Conservation (phyloP, 2,888 invertebrate species). For the Pterostichus madidus region DNA sequence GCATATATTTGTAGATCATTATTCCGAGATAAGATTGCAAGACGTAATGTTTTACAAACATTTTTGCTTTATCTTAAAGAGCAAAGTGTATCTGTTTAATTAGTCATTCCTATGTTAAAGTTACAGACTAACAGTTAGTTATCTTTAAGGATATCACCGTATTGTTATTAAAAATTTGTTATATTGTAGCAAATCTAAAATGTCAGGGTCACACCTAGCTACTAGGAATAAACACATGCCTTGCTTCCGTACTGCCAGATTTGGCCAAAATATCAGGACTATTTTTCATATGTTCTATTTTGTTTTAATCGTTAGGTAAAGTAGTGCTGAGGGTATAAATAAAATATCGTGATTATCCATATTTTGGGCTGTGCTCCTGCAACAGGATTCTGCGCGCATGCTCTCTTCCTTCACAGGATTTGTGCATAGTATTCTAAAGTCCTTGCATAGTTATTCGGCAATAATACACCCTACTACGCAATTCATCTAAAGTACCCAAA, state of each 20-base stretch:
- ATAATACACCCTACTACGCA: background rate
- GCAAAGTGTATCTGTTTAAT: conserved; percentile 34
- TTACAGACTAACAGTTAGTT: too few species aligned
- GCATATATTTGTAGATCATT: background rate
- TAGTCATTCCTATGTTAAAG: background rate
- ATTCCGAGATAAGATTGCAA: conserved; percentile 10
- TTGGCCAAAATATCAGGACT: background rate
- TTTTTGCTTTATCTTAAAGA: conserved; percentile 16
- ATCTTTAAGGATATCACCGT: background rate
- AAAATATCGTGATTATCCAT: conserved; percentile 18
- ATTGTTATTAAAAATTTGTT: background rate
- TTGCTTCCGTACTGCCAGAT: background rate
- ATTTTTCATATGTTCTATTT: background rate
- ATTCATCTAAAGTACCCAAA: background rate
- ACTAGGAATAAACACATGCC: background rate
- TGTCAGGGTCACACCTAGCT: conserved; percentile 10
- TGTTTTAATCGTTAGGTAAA: background rate
- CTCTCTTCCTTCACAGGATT: conserved; percentile 14
- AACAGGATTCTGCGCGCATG: conserved; percentile 19
- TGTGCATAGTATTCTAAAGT: conserved; percentile 1
- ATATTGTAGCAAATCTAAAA: background rate
- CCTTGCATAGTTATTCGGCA: background rate
- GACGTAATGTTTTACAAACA: background rate
- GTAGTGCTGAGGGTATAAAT: background rate
- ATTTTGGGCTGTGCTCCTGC: conserved; percentile 38